Percentiles rank a stretch among this genome's conserved stretches.
Conservation (phyloP, 2,113 vertebrate species). For the Pelvicachromis taeniatus region DNA sequence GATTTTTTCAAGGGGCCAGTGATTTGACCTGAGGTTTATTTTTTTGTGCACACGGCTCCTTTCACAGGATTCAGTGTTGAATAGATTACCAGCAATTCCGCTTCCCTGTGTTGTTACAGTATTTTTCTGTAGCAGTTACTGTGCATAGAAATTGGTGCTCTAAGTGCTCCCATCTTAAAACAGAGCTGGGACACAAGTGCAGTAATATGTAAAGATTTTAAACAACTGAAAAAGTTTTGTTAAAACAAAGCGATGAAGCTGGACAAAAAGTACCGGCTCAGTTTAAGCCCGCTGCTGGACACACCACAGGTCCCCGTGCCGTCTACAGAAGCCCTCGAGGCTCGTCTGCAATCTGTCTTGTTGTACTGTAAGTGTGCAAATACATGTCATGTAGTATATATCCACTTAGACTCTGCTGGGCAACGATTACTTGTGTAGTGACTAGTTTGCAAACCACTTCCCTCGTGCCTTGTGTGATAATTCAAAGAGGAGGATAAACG, state of each 20-base stretch:
- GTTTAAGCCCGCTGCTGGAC: conserved; percentile 30
- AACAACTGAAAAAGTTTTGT: neutral
- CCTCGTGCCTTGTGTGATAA: conserved; percentile 70
- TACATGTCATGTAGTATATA: conserved; percentile 34
- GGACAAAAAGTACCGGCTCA: neutral
- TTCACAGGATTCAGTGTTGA: conserved; percentile 15
- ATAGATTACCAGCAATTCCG: conserved; percentile 47
- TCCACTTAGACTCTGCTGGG: conserved; percentile 48
- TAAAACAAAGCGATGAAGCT: neutral
- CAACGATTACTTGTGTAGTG: conserved; percentile 48
- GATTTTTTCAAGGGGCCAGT: neutral
- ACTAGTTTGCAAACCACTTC: conserved; percentile 58
- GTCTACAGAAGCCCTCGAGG: conserved; percentile 19
- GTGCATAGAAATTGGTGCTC: conserved; percentile 44
- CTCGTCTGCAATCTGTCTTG: conserved; percentile 32
- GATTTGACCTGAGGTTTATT: neutral
- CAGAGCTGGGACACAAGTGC: neutral
- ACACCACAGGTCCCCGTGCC: conserved; percentile 45
- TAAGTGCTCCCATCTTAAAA: conserved; percentile 1
- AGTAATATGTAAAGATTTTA: conserved; percentile 23
- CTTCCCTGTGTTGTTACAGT: neutral
- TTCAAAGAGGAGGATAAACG: conserved; percentile 23
- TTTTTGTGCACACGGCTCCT: neutral
- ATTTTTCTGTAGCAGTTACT: neutral
- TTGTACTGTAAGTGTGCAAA: conserved; percentile 58